Base-by-base conservation (phyloP, 2,888 invertebrate species). In the Plagodis dolabraria region DNA sequence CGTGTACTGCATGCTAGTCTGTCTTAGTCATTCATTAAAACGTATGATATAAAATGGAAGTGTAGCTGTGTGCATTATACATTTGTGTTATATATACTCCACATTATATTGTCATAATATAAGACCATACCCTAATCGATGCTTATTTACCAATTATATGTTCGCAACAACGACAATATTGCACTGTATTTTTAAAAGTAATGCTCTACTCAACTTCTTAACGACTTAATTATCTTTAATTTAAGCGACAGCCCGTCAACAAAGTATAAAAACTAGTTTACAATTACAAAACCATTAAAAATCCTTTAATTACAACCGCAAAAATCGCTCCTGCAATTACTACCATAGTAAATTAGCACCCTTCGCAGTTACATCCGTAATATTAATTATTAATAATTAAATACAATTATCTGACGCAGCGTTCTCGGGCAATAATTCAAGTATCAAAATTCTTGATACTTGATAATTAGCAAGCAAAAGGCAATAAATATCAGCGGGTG, bases 381-480 rank as follows among this genome's bases (percentile, higher is more conserved):
- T 53, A 50, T 64, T 69, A 83, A 82, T 82, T 79, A 78, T 56
- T 55, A 50, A 65, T 69, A 82, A 82, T 82, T 79, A 78, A 76
- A 76, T 74, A 80, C 80, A 82, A 85, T 83, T 78, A 83, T 80
- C 65, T 64, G 59, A 72, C 42, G 59, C 56, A 57, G 53, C 56
- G 53, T 64, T 73, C 55, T 47, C 55, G 75, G 72, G 82, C 83
- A 79, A 91, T 91, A 91, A 88, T 78, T 91, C 89, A 88, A 86
- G 89, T 89, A 91, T 92, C 91, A 90, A 92, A 90, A 90, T 90
- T 87, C 88, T 77, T 85, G 80, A 89, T 92, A 92, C 88, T 77
- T 85, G 80, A 89, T 92, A 92, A 92, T 92, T 90, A 91, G 90
- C 82, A 68, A 72, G 81, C 76, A 74, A 74, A 75, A 74, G 75